These are phyloP conservation scores for Tigriopus californicus DNA, from an alignment of 2,888 invertebrate species.

Conservation along the genomic window DNA sequence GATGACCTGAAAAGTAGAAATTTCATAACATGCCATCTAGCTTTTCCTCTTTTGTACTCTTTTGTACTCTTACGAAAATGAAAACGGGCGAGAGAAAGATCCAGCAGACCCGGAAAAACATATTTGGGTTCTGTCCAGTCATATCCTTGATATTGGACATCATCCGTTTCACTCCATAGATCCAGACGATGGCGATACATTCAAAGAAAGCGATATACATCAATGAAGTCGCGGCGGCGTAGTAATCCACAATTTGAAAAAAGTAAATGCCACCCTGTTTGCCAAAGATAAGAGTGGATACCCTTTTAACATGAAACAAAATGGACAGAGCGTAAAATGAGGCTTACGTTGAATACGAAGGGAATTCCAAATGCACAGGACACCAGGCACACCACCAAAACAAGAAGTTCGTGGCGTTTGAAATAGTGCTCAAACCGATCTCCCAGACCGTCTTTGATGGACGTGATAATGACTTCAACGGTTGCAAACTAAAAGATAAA, in stretches of 20 bases:
- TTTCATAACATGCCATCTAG: no score
- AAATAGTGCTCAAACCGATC: constrained; percentile 61
- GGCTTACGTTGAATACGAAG: constrained; percentile 55
- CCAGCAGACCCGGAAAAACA: constrained; percentile 47
- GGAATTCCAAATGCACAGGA: constrained; percentile 70
- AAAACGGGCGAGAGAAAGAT: not conserved
- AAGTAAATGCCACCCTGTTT: constrained; percentile 68
- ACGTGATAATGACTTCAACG: constrained; percentile 81
- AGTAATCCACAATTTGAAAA: constrained; percentile 79
- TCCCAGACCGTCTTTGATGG: constrained; percentile 79
- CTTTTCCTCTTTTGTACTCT: no score
- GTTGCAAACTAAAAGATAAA: constrained; percentile 58
- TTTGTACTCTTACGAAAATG: not conserved
- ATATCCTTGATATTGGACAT: constrained; percentile 70
- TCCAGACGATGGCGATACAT: constrained; percentile 75
- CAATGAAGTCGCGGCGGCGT: constrained; percentile 76
- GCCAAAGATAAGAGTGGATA: constrained; percentile 17
- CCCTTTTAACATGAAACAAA: no score
- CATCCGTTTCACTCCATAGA: constrained; percentile 62
- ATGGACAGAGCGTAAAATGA: not conserved
- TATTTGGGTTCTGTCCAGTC: constrained; percentile 59
- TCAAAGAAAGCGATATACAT: constrained; percentile 85
- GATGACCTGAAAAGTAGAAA: constrained; percentile 39
- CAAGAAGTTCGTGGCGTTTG: constrained; percentile 67
- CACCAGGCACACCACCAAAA: constrained; percentile 57